Conservation (phyloP, 2,797 vertebrate species). For the Lepilemur septentrionalis region DNA sequence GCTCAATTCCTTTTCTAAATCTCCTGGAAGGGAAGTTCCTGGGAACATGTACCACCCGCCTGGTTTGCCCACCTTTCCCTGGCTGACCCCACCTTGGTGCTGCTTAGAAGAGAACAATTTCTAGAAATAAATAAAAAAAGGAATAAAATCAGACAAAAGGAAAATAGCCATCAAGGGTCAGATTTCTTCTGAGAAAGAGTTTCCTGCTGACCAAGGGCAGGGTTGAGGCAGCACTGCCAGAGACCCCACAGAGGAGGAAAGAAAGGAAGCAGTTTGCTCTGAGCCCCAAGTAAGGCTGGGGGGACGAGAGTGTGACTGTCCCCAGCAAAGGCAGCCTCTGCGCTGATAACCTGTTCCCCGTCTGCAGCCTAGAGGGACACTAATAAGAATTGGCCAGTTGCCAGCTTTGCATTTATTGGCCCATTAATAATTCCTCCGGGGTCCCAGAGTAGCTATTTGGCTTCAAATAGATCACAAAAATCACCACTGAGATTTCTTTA, state of each 20-base stretch:
- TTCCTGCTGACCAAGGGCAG: neutral
- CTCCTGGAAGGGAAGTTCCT: neutral
- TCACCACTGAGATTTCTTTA: neutral
- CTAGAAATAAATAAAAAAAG: neutral
- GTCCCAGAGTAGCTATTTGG: neutral
- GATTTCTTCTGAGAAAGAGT: neutral
- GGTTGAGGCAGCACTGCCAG: neutral
- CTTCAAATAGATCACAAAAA: neutral
- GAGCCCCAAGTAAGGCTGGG: neutral
- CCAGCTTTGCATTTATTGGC: neutral
- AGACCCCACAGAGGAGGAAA: no score
- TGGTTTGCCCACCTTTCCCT: neutral
- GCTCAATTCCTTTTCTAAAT: neutral
- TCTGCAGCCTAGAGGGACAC: neutral
- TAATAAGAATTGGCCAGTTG: neutral
- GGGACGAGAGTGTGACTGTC: constrained; percentile 41
- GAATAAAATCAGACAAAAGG: neutral
- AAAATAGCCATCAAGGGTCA: neutral
- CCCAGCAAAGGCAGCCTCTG: constrained; percentile 53
- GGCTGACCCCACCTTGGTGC: accelerated
- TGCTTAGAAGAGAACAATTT: neutral
- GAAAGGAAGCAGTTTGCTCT: neutral
- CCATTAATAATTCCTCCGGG: neutral
- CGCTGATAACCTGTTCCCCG: neutral
- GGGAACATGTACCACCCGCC: no score